These are phyloP conservation scores for Montipora cactus DNA, from an alignment of 64 coral and sea anemone species.

Conservation along the genomic window DNA sequence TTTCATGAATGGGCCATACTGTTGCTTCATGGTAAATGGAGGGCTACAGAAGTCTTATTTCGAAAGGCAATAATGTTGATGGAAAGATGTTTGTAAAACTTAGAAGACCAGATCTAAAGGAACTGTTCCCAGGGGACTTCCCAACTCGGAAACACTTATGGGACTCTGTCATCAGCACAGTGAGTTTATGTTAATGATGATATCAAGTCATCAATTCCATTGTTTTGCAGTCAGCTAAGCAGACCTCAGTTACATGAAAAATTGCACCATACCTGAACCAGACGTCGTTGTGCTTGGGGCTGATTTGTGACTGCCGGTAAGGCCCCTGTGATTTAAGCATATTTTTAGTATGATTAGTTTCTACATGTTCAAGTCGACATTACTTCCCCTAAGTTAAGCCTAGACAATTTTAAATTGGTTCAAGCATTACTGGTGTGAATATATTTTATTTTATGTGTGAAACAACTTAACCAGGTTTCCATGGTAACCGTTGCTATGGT, in stretches of 20 bases:
- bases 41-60: neutral
- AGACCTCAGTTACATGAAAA: too few species aligned
- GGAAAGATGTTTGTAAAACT: constrained; percentile 14
- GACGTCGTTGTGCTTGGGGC: neutral
- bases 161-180: neutral
- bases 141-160: too few species aligned
- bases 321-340: neutral
- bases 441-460: neutral
- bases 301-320: neutral
- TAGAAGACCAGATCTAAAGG: constrained; percentile 7
- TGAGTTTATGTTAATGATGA: neutral
- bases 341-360: neutral
- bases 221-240: too few species aligned
- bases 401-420: neutral
- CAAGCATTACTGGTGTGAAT: neutral
- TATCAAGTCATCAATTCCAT: neutral
- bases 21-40: neutral
- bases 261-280: too few species aligned
- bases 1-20: too few species aligned
- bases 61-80: constrained; percentile 3
- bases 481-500: too few species aligned
- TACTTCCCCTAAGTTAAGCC: constrained; percentile 9
- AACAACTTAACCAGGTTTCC: too few species aligned
- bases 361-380: too few species aligned
- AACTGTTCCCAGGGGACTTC: neutral